Evolutionary conservation across 2,113 vertebrate species (phyloP).

Genomic region (Gymnorhina tibicen): DNA sequence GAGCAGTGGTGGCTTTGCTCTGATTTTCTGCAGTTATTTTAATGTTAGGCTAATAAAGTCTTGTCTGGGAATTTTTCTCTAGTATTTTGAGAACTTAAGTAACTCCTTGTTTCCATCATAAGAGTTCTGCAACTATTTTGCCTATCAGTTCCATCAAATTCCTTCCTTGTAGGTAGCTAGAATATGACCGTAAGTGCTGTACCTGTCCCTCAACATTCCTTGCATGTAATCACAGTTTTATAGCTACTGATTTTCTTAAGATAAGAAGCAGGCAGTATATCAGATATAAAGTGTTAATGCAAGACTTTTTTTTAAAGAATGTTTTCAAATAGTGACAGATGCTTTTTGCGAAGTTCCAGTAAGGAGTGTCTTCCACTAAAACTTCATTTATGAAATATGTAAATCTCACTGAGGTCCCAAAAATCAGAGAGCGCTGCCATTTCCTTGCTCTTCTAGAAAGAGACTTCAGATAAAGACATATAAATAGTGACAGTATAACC

Average conservation of each 20-base stretch:
- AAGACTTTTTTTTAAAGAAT: background rate
- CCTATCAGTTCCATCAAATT: conserved; percentile 4
- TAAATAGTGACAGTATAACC: too few relatives aligned
- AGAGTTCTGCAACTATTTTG: background rate
- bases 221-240: background rate
- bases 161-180: background rate
- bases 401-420: background rate
- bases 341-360: background rate
- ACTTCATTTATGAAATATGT: background rate
- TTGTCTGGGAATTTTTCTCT: background rate
- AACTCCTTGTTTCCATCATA: background rate
- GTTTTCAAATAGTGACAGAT: background rate
- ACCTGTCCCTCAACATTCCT: conserved; percentile 42
- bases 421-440: background rate
- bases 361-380: background rate
- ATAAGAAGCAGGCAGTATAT: background rate
- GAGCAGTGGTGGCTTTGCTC: background rate
- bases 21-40: background rate
- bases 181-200: background rate
- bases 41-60: background rate
- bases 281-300: background rate
- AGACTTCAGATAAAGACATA: background rate
- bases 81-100: background rate
- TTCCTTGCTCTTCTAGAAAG: background rate
- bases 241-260: background rate